These are phyloP conservation scores for Phylloscopus trochilus DNA, from an alignment of 2,113 vertebrate genomes.

Conservation along the genomic window DNA sequence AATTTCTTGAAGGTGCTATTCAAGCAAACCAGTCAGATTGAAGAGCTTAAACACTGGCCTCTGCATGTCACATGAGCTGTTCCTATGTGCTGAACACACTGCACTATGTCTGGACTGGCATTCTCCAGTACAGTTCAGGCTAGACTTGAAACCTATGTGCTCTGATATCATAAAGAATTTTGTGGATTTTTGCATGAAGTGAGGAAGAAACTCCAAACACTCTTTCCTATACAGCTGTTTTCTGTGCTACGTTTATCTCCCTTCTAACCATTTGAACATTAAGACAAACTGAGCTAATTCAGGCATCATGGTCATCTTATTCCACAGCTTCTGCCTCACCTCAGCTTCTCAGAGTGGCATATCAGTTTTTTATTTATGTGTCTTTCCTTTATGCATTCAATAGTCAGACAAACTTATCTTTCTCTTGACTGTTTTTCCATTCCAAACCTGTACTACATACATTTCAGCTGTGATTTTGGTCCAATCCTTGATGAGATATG, in stretches of 20 bases:
- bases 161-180: not conserved
- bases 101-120: not conserved
- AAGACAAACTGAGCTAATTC: not conserved
- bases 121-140: not conserved
- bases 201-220: not conserved
- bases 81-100: not conserved
- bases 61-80: not conserved
- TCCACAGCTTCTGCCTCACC: not conserved
- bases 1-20: not conserved
- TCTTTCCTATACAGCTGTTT: not conserved
- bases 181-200: not conserved
- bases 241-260: not conserved
- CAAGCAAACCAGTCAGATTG: not conserved
- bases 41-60: not conserved
- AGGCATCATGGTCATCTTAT: not conserved
- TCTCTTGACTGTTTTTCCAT: not conserved
- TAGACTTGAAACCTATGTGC: not conserved
- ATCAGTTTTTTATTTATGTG: not conserved
- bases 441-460: not conserved
- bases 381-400: not conserved
- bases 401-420: not conserved
- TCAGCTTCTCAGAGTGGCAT: not conserved
- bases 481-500: not conserved
- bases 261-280: not conserved
- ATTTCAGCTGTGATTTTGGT: not conserved